phyloP scores from a whole-genome alignment of 2,113 vertebrate species.

The Bettongia penicillata region DNA sequence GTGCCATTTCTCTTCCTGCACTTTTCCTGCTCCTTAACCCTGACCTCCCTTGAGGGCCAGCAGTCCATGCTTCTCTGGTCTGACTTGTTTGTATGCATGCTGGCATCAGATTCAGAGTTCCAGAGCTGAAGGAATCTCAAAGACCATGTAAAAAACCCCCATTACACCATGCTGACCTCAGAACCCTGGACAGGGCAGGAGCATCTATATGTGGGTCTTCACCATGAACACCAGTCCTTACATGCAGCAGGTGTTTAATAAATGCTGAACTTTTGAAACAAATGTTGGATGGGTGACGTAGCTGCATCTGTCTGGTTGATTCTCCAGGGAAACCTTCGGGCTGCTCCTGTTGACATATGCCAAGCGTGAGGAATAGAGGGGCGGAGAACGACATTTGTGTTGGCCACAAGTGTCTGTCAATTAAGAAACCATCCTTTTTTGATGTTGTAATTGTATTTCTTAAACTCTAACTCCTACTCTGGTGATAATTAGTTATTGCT shows the following conservation, averaged over 20 bases:
- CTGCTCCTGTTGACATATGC: slow-evolving; percentile 66
- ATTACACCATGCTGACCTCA: neutral
- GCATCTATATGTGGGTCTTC: too few relatives aligned
- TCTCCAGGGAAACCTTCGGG: slow-evolving; percentile 63
- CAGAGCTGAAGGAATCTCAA: too few relatives aligned
- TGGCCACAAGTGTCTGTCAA: slow-evolving; percentile 88
- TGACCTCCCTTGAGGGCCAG: neutral
- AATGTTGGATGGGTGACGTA: neutral
- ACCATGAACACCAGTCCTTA: neutral
- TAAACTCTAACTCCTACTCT: slow-evolving; percentile 88
- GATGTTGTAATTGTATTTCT: slow-evolving; percentile 88
- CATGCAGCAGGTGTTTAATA: neutral
- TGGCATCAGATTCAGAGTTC: neutral
- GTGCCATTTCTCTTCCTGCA: neutral
- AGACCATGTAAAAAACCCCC: neutral
- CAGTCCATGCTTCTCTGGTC: neutral
- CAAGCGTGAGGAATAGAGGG: slow-evolving; percentile 80
- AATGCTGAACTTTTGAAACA: neutral
- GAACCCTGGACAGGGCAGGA: neutral
- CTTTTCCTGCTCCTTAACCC: neutral
- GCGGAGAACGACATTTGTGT: slow-evolving; percentile 84
- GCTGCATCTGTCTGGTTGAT: neutral
- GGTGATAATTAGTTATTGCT: slow-evolving; percentile 89
- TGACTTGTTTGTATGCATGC: neutral
- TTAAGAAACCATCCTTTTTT: slow-evolving; percentile 85